Conservation (phyloP, 92 coral and sea anemone species). For the Epizoanthus stellaris region DNA sequence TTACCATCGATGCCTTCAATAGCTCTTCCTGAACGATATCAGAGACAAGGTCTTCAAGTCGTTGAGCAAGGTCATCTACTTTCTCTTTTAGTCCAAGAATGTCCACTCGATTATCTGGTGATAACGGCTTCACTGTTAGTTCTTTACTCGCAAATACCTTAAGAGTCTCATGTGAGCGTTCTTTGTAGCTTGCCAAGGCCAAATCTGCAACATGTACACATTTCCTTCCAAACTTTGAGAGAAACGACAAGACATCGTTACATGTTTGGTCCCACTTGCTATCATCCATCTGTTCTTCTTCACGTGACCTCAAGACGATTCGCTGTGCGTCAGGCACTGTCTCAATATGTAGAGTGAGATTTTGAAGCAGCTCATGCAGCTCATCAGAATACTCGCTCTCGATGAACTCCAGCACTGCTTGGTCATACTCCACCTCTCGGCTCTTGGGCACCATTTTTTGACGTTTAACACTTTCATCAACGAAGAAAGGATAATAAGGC, state of each 20-base stretch:
- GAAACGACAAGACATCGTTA: neutral
- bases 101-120: constrained; percentile 9
- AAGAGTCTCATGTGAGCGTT: neutral
- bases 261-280: constrained; percentile 5
- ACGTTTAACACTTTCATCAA: neutral
- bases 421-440: constrained; percentile 24
- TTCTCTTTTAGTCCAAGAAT: constrained; percentile 42
- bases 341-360: neutral
- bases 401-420: constrained; percentile 2
- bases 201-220: neutral
- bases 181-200: constrained; percentile 5
- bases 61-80: constrained; percentile 37
- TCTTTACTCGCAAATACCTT: neutral
- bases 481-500: constrained; percentile 6
- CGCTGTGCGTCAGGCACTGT: constrained; percentile 2
- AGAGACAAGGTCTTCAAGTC: constrained; percentile 41
- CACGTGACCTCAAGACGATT: neutral
- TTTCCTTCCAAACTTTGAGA: constrained; percentile 9
- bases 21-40: constrained; percentile 47
- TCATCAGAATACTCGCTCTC: constrained; percentile 10
- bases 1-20: constrained; percentile 33
- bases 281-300: neutral
- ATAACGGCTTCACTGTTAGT: neutral
- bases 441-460: neutral
- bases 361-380: neutral